Conservation (phyloP, 2,888 invertebrate genomes). For the Alviniconcha strummeri region DNA sequence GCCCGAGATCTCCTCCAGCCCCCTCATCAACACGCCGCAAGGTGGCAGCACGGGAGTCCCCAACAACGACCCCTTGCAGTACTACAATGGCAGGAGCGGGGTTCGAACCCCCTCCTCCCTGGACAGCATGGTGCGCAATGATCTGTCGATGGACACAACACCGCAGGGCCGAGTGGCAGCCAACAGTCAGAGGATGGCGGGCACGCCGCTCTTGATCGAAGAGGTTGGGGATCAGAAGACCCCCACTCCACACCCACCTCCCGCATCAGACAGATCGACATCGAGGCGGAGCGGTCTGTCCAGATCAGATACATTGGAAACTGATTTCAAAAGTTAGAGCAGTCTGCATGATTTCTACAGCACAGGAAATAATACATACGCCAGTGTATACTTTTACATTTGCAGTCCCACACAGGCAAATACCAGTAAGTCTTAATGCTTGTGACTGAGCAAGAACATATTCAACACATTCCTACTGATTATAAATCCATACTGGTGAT, state of each 20-base stretch:
- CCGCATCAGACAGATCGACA: slow-evolving; percentile 8
- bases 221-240: slow-evolving; percentile 6
- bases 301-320: no score
- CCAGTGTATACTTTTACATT: no score
- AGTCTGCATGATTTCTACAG: background rate
- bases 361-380: no score
- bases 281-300: background rate
- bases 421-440: no score
- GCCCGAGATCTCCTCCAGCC: slow-evolving; percentile 58
- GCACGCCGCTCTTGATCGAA: slow-evolving; percentile 20
- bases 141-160: slow-evolving; percentile 20
- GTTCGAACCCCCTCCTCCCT: slow-evolving; percentile 22
- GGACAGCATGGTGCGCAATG: slow-evolving; percentile 36
- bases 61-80: slow-evolving; percentile 25
- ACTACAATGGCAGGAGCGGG: background rate
- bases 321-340: no score
- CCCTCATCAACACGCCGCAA: slow-evolving; percentile 55
- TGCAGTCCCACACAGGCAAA: no score
- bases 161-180: background rate
- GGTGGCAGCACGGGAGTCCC: slow-evolving; percentile 46
- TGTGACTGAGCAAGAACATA: no score
- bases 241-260: slow-evolving; percentile 15
- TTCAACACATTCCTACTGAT: no score
- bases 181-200: background rate
- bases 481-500: no score